These are phyloP conservation scores for Leptura quadrifasciata DNA, from an alignment of 2,888 invertebrate species.

Conservation along the genomic window DNA sequence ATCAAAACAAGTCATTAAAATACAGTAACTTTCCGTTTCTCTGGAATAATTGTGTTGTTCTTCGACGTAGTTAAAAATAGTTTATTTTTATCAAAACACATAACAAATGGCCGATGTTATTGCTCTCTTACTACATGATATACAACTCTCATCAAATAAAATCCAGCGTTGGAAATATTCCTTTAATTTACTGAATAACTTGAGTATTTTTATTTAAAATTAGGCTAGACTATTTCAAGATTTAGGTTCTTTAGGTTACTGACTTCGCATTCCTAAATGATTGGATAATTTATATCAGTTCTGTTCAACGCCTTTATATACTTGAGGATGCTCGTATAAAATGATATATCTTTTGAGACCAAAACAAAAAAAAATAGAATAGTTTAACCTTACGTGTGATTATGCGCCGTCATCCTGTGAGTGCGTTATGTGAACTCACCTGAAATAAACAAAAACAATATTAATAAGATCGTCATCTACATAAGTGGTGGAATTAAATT, in stretches of 20 bases:
- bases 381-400: conserved; percentile 3
- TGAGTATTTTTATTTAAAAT: conserved; percentile 44
- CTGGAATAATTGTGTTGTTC: neutral
- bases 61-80: neutral
- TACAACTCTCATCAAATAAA: conserved; percentile 6
- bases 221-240: conserved; percentile 59
- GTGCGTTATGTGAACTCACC: conserved; percentile 20
- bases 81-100: neutral
- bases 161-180: conserved; percentile 27
- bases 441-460: conserved; percentile 17
- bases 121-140: neutral
- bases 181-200: conserved; percentile 35
- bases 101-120: neutral
- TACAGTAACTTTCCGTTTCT: neutral
- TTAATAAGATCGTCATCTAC: neutral
- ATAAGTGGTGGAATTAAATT: neutral
- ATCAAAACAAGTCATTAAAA: no score
- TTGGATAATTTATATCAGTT: conserved; percentile 61
- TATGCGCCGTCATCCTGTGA: neutral
- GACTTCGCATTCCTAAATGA: conserved; percentile 62
- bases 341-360: neutral
- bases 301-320: conserved; percentile 48
- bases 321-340: conserved; percentile 8
- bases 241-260: conserved; percentile 61
- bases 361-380: neutral